Percentiles rank a stretch among this genome's conserved stretches.
These are phyloP conservation scores for Poeciliopsis turneri DNA, from an alignment of 2,797 vertebrate genomes.

Conservation along the genomic window DNA sequence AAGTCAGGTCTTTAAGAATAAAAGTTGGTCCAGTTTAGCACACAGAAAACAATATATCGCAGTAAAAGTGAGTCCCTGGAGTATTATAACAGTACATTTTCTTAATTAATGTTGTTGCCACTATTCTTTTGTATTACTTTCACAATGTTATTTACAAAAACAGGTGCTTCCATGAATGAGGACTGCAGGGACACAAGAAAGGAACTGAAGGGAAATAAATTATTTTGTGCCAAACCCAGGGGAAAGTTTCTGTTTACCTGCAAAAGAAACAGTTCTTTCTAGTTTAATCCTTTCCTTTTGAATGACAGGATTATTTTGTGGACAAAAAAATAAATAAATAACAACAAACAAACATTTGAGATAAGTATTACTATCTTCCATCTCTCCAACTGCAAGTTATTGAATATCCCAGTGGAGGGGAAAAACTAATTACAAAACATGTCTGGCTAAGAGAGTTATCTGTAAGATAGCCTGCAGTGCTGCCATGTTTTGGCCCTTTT, in stretches of 20 bases:
- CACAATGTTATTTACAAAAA: conserved; percentile 55
- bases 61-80: conserved; percentile 15
- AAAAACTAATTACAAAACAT: conserved; percentile 85
- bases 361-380: conserved; percentile 81
- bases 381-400: conserved; percentile 83
- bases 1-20: conserved; percentile 10
- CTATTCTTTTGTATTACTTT: conserved; percentile 33
- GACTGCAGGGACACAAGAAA: conserved; percentile 47
- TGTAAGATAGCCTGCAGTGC: conserved; percentile 81
- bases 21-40: not conserved
- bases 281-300: conserved; percentile 75
- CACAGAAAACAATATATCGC: conserved; percentile 7
- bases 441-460: conserved; percentile 84
- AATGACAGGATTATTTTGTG: conserved; percentile 77
- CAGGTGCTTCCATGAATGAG: conserved; percentile 26
- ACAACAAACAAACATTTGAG: conserved; percentile 62
- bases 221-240: conserved; percentile 42
- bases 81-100: not conserved
- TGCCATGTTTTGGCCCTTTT: conserved; percentile 80
- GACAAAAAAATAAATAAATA: conserved; percentile 33
- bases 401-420: conserved; percentile 81
- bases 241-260: conserved; percentile 65
- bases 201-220: conserved; percentile 59
- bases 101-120: conserved; percentile 3
- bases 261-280: conserved; percentile 58